These are phyloP conservation scores for Thymelicus acteon DNA, from an alignment of 2,888 invertebrate genomes.

Conservation along the genomic window DNA sequence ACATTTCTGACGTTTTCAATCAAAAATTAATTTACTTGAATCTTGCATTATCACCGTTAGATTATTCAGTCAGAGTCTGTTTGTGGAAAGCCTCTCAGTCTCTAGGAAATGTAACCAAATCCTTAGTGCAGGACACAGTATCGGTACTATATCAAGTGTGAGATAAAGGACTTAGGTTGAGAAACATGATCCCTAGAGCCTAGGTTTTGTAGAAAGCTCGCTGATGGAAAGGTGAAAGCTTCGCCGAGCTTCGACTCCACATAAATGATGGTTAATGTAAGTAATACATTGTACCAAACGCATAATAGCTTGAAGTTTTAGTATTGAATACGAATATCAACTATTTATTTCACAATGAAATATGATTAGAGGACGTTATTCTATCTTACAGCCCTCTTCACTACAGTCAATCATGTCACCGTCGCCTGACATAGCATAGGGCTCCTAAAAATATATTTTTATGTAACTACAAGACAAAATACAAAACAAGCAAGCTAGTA, in stretches of 20 bases:
- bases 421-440: too few species aligned
- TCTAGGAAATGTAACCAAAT: constrained; percentile 30
- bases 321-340: background rate
- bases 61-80: background rate
- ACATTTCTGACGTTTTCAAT: too few species aligned
- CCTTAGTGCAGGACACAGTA: constrained; percentile 12
- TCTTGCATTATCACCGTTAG: background rate
- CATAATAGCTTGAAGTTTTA: background rate
- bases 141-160: constrained; percentile 23
- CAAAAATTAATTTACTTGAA: too few species aligned
- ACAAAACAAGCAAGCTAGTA: too few species aligned
- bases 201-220: constrained; percentile 25
- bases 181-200: constrained; percentile 26
- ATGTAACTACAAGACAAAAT: too few species aligned
- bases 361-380: background rate
- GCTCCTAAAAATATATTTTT: too few species aligned
- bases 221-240: constrained; percentile 29
- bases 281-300: constrained; percentile 3
- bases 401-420: too few species aligned
- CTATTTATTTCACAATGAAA: background rate
- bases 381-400: too few species aligned
- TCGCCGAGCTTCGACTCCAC: background rate
- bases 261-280: constrained; percentile 4
- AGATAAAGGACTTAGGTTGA: constrained; percentile 32
- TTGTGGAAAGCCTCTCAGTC: background rate